Evolutionary conservation across 1,140 invertebrate genomes (phyloP).

Genomic region (Cotesia glomerata): DNA sequence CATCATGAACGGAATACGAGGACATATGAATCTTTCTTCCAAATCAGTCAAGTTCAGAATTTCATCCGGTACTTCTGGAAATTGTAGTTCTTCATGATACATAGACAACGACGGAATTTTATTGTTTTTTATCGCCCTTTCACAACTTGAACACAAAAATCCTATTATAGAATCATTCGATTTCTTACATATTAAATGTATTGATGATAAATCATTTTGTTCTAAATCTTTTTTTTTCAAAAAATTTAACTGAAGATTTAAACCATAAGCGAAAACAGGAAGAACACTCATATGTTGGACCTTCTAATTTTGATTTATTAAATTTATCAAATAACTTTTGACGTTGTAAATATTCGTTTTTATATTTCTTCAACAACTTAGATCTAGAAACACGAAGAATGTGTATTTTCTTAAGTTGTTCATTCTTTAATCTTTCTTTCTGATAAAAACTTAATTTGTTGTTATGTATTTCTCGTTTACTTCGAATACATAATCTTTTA

Average conservation of each 20-base stretch:
- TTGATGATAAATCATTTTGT: background rate
- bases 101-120: background rate
- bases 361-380: background rate
- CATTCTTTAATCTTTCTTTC: background rate
- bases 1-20: background rate
- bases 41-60: background rate
- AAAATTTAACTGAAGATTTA: background rate
- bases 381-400: background rate
- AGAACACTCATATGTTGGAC: background rate
- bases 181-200: background rate
- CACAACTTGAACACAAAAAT: background rate
- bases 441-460: background rate
- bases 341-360: background rate
- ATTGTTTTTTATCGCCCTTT: background rate
- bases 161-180: background rate
- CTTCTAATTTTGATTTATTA: background rate
- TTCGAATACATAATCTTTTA: too few relatives aligned
- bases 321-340: background rate
- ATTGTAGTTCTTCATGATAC: background rate
- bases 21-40: background rate
- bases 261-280: background rate
- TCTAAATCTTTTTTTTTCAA: background rate
- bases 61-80: background rate
- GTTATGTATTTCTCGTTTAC: too few relatives aligned
- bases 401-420: background rate